phyloP scores from a whole-genome alignment of 1,140 invertebrate species.

The Pentalonia nigronervosa region DNA sequence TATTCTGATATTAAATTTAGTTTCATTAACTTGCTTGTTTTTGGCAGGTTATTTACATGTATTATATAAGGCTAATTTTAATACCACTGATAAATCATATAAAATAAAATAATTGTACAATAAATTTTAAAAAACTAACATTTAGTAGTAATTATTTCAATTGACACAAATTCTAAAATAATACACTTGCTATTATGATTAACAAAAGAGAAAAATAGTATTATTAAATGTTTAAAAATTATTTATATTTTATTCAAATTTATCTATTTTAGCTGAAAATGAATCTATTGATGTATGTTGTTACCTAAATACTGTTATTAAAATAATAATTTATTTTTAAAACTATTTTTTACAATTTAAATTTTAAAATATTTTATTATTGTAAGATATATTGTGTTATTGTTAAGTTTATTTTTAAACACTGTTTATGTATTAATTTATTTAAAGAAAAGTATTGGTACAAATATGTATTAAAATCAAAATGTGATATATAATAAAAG shows the following conservation, averaged over 20 bases:
- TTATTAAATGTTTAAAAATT: not conserved
- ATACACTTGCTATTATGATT: not conserved
- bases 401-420: slow-evolving; percentile 35
- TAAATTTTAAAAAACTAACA: not conserved
- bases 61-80: slow-evolving; percentile 12
- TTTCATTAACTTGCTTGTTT: not conserved
- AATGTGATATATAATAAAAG: slow-evolving; percentile 43
- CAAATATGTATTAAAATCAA: slow-evolving; percentile 45
- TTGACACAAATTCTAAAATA: not conserved
- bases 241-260: not conserved
- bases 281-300: not conserved
- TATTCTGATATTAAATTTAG: not conserved
- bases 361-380: slow-evolving; percentile 39
- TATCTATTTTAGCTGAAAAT: not conserved
- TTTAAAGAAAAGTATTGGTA: slow-evolving; percentile 32
- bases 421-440: not conserved
- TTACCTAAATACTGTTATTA: slow-evolving; percentile 37
- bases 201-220: not conserved
- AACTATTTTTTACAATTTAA: not conserved
- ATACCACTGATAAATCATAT: not conserved
- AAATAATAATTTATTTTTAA: slow-evolving; percentile 7
- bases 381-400: not conserved
- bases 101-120: not conserved
- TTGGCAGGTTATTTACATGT: not conserved
- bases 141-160: not conserved